Evolutionary conservation across 1,140 invertebrate genomes (phyloP), one percentile per base, ranked within the genome.

Genomic region (Rhyacophila brunnea): DNA sequence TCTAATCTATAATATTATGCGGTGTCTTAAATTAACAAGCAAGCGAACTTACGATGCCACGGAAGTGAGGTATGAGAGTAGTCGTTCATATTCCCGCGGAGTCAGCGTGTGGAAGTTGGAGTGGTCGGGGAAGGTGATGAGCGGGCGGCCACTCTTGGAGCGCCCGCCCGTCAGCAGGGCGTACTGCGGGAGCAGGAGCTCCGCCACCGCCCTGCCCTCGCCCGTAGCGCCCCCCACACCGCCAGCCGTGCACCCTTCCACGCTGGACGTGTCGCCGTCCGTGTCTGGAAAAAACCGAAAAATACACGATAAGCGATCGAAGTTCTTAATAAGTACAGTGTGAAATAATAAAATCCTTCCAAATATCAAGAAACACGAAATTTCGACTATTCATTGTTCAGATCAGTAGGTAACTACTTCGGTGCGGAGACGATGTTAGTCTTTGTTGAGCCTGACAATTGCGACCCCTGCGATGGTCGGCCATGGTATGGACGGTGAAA

Each of bases 41-140:
- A 7, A n/a, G 34, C 6, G 1, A 20, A 44, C 51, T 89, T 81
- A 93, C 90, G 93, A 90, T 74, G 94, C 92, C 66, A 98, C 91
- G 70, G 92, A 93, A 58, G 93, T 93, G 68, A 98, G 86, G 82
- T 97, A 98, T 67, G 92, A 83, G 74, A 97, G 88, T 60, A 98
- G 85, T 71, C 92, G 88, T 69, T 91, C 86, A 78, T 96, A 98
- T 70, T 97, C 92, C 42, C 87, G 82, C 68, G 95, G 91, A 28
- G 83, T 82, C 36, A 98, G 78, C 45, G 87, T 80, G 68, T 90
- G 85, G 74, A 93, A 93, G 77, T 91, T 92, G 68, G 88, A 87
- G 71, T 90, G 85, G 79, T 97, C 95, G 43, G 95, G 93, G 79
- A 98, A 95, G 58, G 92, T 95, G 67, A 98, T 88, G 63, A 98